Percentiles rank a stretch among this genome's conserved stretches.
These are phyloP conservation scores for Barypeithes pellucidus DNA, from an alignment of 2,888 invertebrate genomes.

Conservation along the genomic window DNA sequence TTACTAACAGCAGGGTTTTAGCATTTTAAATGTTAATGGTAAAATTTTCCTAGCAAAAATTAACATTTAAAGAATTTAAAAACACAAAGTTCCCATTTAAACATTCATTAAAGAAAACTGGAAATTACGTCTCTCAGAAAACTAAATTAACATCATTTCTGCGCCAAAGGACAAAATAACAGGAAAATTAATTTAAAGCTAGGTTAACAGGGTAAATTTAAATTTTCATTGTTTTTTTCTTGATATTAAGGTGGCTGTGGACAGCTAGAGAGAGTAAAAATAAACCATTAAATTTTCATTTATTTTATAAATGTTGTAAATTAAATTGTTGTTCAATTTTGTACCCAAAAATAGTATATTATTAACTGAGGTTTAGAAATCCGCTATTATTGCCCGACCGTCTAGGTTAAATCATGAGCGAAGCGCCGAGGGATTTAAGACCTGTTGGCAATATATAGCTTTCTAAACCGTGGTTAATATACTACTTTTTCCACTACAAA, in stretches of 20 bases:
- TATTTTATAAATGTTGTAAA: no score
- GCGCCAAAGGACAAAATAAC: constrained; percentile 16
- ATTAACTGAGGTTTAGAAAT: no score
- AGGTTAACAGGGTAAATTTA: constrained; percentile 12
- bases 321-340: not conserved
- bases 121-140: constrained; percentile 13
- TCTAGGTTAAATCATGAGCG: no score
- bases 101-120: constrained; percentile 4
- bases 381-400: no score
- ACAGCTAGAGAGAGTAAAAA: not conserved
- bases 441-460: no score
- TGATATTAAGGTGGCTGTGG: not conserved
- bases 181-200: constrained; percentile 12
- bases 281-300: not conserved
- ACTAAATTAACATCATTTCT: constrained; percentile 22
- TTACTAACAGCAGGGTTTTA: no score
- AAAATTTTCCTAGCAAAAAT: no score
- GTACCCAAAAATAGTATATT: no score
- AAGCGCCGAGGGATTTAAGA: no score
- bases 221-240: constrained; percentile 5
- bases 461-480: no score
- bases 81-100: not conserved
- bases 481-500: no score
- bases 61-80: not conserved
- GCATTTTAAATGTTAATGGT: no score